Base-by-base conservation (phyloP, 1,140 invertebrate species). In the Bradysia coprophila region DNA sequence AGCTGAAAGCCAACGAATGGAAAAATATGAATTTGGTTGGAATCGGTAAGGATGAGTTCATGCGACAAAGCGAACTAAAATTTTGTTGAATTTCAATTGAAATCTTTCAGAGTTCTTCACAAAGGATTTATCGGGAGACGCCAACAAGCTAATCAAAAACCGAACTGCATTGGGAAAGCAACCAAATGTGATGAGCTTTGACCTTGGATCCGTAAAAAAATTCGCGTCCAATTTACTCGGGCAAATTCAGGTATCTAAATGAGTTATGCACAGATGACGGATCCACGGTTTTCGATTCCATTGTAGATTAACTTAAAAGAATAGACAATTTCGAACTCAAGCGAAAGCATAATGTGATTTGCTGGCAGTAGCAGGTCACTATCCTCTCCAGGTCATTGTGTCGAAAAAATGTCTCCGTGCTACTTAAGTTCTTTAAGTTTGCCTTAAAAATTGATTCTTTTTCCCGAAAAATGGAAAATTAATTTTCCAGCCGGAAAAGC, bases 91-190 rank as follows among this genome's bases (percentile, higher is more conserved):
- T 13, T 8, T 4, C 4, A 39, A 22, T 15, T 13, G 21, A 39
- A 39, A 22, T 21, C 21, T 44, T 21, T 46, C 49, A 3, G 53
- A 48, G n/a, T 56, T 59, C 19, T 59, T 54, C 38, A 55, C 57
- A 13, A 50, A 48, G 0, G 54, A 60, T 43, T 43, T 58, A 21
- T 6, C 16, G 15, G 19, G 11, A 15, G 40, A 45, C 15, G 40
- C 38, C 9, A 31, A 24, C 10, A 45, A 45, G 24, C 21, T 40
- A 11, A 11, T 21, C 2, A 38, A 46, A 38, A 33, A 40, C 13
- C 32, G 32, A 4, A 45, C 47, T 2, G 15, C 43, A 6, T 32
- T 3, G 22, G 23, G 21, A 18, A 24, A 13, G 13, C 31, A 15
- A 37, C 16, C 21, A 39, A n/a, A 0, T 4, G 11, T 28, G 8